phyloP scores from a whole-genome alignment of 2,797 vertebrate species.

The Saxicola maurus region DNA sequence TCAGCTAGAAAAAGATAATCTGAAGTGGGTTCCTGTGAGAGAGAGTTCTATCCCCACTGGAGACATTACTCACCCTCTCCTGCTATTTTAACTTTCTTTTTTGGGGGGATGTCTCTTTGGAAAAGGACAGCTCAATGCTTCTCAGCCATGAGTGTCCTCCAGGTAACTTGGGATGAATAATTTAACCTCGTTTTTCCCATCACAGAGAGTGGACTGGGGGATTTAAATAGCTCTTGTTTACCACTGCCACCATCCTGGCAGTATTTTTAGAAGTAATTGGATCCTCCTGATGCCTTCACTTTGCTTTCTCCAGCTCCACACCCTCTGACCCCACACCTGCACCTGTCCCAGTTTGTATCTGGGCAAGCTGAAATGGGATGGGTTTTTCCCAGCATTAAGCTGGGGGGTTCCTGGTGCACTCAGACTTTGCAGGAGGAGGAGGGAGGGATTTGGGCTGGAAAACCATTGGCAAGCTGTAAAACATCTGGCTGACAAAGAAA shows the following conservation, averaged over 20 bases:
- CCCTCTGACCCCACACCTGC: neutral
- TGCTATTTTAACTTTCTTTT: constrained; percentile 40
- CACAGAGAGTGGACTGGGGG: neutral
- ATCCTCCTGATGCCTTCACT: neutral
- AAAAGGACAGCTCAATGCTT: neutral
- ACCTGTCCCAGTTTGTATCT: neutral
- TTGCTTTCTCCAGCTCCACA: neutral
- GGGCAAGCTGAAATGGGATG: fast-evolving
- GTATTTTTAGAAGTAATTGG: constrained; percentile 47
- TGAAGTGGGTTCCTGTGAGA: neutral
- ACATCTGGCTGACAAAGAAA: fast-evolving
- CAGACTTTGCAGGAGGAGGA: neutral
- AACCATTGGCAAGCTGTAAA: neutral
- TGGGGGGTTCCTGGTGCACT: neutral
- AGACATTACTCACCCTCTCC: neutral
- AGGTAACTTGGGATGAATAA: neutral
- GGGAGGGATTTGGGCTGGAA: neutral
- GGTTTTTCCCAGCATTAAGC: neutral
- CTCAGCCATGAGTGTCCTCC: neutral
- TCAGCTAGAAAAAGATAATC: constrained; percentile 58
- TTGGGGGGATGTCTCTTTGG: neutral
- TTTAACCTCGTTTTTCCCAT: neutral
- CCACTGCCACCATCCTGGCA: neutral
- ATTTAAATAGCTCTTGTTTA: constrained; percentile 38
- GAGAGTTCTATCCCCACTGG: neutral